A percentile compares a stretch with the other conserved stretches of the same genome.
phyloP scores from a whole-genome alignment of 1,140 invertebrate species.

The Episyrphus balteatus region DNA sequence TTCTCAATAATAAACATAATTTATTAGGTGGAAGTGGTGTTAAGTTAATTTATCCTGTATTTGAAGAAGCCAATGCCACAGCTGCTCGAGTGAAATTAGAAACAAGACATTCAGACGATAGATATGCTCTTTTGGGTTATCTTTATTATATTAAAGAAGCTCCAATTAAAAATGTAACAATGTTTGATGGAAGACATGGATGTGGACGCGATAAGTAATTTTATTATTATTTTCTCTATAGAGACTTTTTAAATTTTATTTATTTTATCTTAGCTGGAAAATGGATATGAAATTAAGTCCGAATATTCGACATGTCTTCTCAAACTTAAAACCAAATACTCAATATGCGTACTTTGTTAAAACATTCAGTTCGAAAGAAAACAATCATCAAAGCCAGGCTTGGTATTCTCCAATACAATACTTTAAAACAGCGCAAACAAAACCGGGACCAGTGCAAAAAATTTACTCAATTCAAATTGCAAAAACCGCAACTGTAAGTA shows the following conservation, averaged over 20 bases:
- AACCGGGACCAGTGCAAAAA: conserved; percentile 16
- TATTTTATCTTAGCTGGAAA: conserved; percentile 19
- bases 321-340: conserved; percentile 66
- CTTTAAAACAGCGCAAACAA: conserved; percentile 52
- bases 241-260: conserved; percentile 1
- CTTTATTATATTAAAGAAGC: conserved; percentile 63
- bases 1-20: conserved; percentile 24
- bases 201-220: conserved; percentile 52
- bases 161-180: conserved; percentile 52
- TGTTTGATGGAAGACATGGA: conserved; percentile 69
- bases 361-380: conserved; percentile 62
- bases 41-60: conserved; percentile 4
- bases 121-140: conserved; percentile 61
- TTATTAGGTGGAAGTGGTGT: conserved; percentile 8
- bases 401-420: conserved; percentile 66
- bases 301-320: conserved; percentile 41
- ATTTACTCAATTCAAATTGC: conserved; percentile 14
- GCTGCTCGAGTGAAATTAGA: conserved; percentile 54
- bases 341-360: conserved; percentile 85
- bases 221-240: not conserved
- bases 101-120: conserved; percentile 43
- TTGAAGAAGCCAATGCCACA: conserved; percentile 32
- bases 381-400: conserved; percentile 51
- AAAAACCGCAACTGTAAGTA: conserved; percentile 18
- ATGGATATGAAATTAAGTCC: conserved; percentile 30